Evolutionary conservation across 2,113 vertebrate genomes (phyloP).

Genomic region (Apeltes quadracus): DNA sequence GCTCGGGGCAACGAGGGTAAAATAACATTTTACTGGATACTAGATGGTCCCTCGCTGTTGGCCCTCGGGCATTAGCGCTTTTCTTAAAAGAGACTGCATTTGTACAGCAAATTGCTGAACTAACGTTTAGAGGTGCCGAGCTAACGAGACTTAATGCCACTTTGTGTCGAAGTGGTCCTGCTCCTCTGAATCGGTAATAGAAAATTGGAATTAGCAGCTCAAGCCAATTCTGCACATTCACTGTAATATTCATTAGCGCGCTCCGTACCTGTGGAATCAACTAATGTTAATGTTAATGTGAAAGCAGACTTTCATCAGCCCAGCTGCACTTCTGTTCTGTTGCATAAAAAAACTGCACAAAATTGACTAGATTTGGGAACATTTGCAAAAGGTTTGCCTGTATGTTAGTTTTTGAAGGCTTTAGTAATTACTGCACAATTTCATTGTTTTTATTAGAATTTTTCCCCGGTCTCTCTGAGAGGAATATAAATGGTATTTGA

Average conservation of each 20-base stretch:
- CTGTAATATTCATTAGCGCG: slow-evolving; percentile 61
- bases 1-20: slow-evolving; percentile 41
- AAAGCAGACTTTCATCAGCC: slow-evolving; percentile 30
- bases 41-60: slow-evolving; percentile 31
- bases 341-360: background rate
- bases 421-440: background rate
- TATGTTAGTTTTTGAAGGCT: slow-evolving; percentile 8
- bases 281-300: slow-evolving; percentile 51
- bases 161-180: slow-evolving; percentile 51
- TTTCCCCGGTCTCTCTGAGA: background rate
- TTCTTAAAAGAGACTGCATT: slow-evolving; percentile 56
- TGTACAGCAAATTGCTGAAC: slow-evolving; percentile 61
- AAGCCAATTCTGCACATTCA: slow-evolving; percentile 53
- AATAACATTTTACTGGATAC: slow-evolving; percentile 54
- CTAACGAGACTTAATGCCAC: slow-evolving; percentile 55
- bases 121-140: slow-evolving; percentile 53
- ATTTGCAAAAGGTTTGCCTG: slow-evolving; percentile 19
- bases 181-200: slow-evolving; percentile 59
- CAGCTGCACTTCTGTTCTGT: slow-evolving; percentile 10
- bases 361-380: background rate
- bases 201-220: slow-evolving; percentile 66
- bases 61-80: slow-evolving; percentile 46
- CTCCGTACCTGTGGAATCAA: slow-evolving; percentile 45
- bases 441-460: background rate
- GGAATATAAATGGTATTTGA: background rate